These are phyloP conservation scores for Clepsis dumicolana DNA, from an alignment of 2,888 invertebrate species.

Conservation along the genomic window DNA sequence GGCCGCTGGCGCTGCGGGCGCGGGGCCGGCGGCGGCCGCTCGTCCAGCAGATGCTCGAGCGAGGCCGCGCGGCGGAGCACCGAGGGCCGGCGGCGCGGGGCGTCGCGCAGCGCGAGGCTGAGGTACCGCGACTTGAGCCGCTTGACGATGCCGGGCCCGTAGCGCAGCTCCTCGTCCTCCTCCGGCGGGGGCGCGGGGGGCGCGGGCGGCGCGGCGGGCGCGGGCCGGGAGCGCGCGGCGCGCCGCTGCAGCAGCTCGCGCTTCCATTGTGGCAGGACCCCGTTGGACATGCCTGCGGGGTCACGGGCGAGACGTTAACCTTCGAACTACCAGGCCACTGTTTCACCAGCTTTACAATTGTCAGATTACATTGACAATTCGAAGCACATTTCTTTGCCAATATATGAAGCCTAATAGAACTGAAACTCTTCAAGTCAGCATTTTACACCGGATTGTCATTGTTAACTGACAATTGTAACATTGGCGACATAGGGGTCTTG, in stretches of 20 bases:
- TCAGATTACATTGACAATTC: too few species aligned
- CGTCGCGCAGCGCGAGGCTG: slow-evolving; percentile 93
- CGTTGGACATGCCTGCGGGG: slow-evolving; percentile 76
- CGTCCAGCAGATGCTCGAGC: slow-evolving; percentile 93
- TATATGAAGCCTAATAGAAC: too few species aligned
- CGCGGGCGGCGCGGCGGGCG: slow-evolving; percentile 58
- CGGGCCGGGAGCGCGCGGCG: slow-evolving; percentile 75
- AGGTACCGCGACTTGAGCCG: slow-evolving; percentile 95
- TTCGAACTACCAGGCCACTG: too few species aligned
- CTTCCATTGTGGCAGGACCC: slow-evolving; percentile 92
- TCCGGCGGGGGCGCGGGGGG: slow-evolving; percentile 64
- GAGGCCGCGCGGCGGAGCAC: slow-evolving; percentile 93
- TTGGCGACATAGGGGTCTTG: too few species aligned
- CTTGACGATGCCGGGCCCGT: slow-evolving; percentile 97
- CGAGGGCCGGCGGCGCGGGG: slow-evolving; percentile 88
- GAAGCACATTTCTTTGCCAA: too few species aligned
- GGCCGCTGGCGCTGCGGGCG: slow-evolving; percentile 63
- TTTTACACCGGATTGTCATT: too few species aligned
- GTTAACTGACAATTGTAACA: too few species aligned
- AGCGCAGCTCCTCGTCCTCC: slow-evolving; percentile 91
- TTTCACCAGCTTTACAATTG: too few species aligned
- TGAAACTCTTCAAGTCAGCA: too few species aligned
- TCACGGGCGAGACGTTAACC: slow-evolving; percentile 2
- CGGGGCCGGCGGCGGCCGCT: slow-evolving; percentile 72
- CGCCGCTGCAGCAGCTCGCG: slow-evolving; percentile 92